phyloP scores from a whole-genome alignment of 2,113 vertebrate genomes.

The Pontoporia blainvillei region DNA sequence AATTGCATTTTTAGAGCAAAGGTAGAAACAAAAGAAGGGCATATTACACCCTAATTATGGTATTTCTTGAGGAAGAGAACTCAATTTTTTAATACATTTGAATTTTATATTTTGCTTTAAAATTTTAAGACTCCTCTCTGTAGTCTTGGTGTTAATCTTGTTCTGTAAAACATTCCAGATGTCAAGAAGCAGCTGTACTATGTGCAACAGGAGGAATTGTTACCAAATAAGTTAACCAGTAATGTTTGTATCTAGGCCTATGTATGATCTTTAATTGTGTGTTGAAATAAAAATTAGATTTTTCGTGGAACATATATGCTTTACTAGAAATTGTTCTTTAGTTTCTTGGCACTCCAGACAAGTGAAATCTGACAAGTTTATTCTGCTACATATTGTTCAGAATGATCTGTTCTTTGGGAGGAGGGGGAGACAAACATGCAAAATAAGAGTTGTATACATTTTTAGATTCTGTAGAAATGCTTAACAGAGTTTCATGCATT shows the following conservation, averaged over 20 bases:
- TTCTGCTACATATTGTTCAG: constrained; percentile 41
- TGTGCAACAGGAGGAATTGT: neutral
- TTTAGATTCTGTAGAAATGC: constrained; percentile 58
- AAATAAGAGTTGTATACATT: constrained; percentile 58
- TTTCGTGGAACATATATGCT: neutral
- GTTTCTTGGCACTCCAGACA: neutral
- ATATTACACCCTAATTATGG: neutral
- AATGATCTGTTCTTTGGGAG: neutral
- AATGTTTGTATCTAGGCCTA: neutral
- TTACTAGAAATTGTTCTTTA: constrained; percentile 28
- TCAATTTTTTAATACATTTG: constrained; percentile 29
- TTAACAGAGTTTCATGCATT: constrained; percentile 63
- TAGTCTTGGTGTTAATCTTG: constrained; percentile 19
- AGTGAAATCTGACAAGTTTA: constrained; percentile 8
- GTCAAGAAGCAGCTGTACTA: neutral
- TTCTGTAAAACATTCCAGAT: neutral
- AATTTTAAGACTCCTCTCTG: neutral
- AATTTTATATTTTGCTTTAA: constrained; percentile 40
- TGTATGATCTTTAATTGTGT: constrained; percentile 24
- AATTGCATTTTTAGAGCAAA: constrained; percentile 24
- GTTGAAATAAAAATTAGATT: constrained; percentile 37
- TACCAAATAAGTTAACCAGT: neutral
- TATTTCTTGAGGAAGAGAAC: constrained; percentile 13
- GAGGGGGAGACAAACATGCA: neutral
- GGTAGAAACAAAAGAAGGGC: constrained; percentile 4